These are phyloP conservation scores for Pelmatolapia mariae DNA, from an alignment of 2,113 vertebrate genomes.

Conservation along the genomic window DNA sequence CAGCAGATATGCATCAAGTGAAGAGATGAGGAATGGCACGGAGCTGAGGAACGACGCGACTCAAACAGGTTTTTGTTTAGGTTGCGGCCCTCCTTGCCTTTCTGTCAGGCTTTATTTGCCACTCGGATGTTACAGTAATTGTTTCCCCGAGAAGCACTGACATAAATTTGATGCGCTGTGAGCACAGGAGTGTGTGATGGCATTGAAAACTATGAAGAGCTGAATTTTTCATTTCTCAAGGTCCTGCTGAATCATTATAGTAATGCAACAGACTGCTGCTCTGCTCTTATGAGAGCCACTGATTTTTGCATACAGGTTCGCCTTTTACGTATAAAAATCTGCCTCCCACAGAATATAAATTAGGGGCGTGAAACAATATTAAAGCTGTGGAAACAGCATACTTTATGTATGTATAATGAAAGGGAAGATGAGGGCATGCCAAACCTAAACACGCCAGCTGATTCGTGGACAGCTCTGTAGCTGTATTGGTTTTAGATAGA, in stretches of 20 bases:
- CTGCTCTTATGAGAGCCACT: conserved; percentile 18
- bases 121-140: background rate
- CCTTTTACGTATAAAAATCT: background rate
- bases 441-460: conserved; percentile 35
- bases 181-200: background rate
- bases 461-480: background rate
- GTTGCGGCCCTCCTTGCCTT: background rate
- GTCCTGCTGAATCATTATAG: conserved; percentile 36
- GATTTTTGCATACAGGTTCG: conserved; percentile 16
- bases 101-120: background rate
- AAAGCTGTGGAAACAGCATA: background rate
- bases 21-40: background rate
- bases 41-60: background rate
- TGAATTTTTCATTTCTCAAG: conserved; percentile 46
- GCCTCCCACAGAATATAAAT: background rate
- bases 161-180: background rate
- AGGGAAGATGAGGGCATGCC: background rate
- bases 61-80: background rate
- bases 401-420: background rate
- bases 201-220: background rate
- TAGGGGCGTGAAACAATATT: background rate
- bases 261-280: conserved; percentile 3
- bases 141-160: background rate
- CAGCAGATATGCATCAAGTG: background rate
- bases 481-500: background rate